These are phyloP conservation scores for Phyllotreta cruciferae DNA, from an alignment of 2,888 invertebrate species.

Conservation along the genomic window DNA sequence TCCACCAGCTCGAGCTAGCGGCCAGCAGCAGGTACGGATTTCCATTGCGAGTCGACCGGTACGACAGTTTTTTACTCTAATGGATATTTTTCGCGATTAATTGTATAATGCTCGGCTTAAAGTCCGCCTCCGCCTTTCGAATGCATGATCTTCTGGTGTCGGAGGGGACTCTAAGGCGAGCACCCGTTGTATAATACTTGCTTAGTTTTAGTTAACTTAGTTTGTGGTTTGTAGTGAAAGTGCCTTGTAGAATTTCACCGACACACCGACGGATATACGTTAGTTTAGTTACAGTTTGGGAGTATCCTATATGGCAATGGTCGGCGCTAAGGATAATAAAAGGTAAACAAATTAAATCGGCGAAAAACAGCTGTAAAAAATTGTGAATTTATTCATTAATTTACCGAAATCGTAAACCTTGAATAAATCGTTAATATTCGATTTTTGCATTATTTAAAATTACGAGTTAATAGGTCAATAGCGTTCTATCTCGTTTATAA, in stretches of 20 bases:
- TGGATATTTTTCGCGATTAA: too few species aligned
- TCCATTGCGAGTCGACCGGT: not conserved
- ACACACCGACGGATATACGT: conserved; percentile 18
- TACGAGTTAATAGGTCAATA: too few species aligned
- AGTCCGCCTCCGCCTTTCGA: not conserved
- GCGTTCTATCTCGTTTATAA: too few species aligned
- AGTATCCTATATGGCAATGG: conserved; percentile 24
- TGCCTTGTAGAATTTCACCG: conserved; percentile 21
- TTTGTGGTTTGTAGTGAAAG: conserved; percentile 32
- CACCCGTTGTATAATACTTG: too few species aligned
- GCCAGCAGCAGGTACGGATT: not conserved
- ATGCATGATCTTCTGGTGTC: not conserved
- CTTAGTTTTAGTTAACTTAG: conserved; percentile 5
- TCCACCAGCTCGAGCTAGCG: conserved; percentile 2
- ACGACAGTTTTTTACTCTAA: too few species aligned
- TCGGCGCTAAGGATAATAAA: conserved; percentile 32
- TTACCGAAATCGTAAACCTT: too few species aligned
- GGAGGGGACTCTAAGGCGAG: not conserved
- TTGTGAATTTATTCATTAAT: too few species aligned
- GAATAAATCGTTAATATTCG: too few species aligned
- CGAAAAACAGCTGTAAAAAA: too few species aligned
- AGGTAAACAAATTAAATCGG: conserved; percentile 20
- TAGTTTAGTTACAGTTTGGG: conserved; percentile 15
- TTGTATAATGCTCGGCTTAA: too few species aligned
- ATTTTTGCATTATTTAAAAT: too few species aligned